phyloP scores from a whole-genome alignment of 1,140 invertebrate genomes.

The Dendrolimus punctatus region DNA sequence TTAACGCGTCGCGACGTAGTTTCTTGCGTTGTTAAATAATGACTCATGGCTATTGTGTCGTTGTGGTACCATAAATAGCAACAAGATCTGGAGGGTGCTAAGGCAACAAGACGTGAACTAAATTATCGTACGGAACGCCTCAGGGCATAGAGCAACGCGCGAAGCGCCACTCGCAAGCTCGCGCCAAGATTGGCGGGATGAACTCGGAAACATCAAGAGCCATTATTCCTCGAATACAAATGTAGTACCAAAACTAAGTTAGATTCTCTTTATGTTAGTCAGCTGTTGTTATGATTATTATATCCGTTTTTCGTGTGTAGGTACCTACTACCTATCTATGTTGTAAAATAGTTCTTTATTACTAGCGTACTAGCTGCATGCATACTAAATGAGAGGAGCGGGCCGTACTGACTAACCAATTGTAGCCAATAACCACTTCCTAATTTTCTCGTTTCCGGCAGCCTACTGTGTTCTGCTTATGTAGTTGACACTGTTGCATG shows the following conservation, averaged over 20 bases:
- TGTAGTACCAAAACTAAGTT: no score
- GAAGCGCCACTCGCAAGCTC: no score
- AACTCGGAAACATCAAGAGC: no score
- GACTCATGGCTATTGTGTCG: conserved; percentile 34
- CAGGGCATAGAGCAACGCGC: conserved; percentile 1
- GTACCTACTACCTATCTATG: neutral
- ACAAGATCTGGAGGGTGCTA: conserved; percentile 25
- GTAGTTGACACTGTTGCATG: conserved; percentile 3
- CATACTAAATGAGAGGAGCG: neutral
- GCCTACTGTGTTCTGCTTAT: conserved; percentile 18
- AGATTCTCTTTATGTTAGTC: no score
- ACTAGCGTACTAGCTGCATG: neutral
- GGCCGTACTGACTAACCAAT: conserved; percentile 37
- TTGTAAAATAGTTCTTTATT: neutral
- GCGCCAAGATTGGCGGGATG: no score
- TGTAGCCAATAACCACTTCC: conserved; percentile 63
- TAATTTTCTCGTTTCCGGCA: conserved; percentile 64
- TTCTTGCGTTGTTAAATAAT: conserved; percentile 19
- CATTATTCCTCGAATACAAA: no score
- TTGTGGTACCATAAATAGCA: conserved; percentile 34
- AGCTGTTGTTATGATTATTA: no score
- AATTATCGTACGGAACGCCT: conserved; percentile 13
- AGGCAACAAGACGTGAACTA: conserved; percentile 19
- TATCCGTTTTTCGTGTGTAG: no score
- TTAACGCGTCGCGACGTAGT: conserved; percentile 19